Evolutionary conservation across 2,113 vertebrate species (phyloP).

Genomic region (Austrofundulus limnaeus): DNA sequence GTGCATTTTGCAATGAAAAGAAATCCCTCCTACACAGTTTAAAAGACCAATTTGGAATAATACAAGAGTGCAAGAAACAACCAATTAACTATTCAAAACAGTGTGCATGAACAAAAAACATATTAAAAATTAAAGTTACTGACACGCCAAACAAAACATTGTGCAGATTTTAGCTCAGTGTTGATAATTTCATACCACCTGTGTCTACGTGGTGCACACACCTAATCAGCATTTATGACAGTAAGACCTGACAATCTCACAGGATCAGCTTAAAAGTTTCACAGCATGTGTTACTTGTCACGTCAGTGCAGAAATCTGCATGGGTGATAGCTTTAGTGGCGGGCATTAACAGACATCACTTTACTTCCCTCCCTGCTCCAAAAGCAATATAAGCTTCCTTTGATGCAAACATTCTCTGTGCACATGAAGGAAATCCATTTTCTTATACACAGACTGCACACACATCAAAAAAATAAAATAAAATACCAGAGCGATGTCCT

Average conservation of each 20-base stretch:
- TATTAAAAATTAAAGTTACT: too few species aligned
- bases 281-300: conserved; percentile 59
- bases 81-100: not conserved
- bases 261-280: conserved; percentile 51
- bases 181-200: conserved; percentile 47
- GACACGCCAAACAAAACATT: too few species aligned
- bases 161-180: conserved; percentile 23
- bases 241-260: conserved; percentile 56
- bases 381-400: conserved; percentile 33
- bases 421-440: conserved; percentile 59
- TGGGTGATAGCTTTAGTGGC: conserved; percentile 50
- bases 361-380: conserved; percentile 5
- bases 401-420: conserved; percentile 53
- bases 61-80: too few species aligned
- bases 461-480: conserved; percentile 22
- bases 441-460: conserved; percentile 27
- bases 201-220: conserved; percentile 32
- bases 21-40: too few species aligned
- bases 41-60: too few species aligned
- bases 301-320: conserved; percentile 44
- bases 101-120: too few species aligned
- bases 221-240: conserved; percentile 53
- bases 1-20: too few species aligned
- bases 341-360: conserved; percentile 59
- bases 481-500: conserved; percentile 33